Base-by-base conservation (phyloP, 2,113 vertebrate genomes). In the Cephalopholis sonnerati region DNA sequence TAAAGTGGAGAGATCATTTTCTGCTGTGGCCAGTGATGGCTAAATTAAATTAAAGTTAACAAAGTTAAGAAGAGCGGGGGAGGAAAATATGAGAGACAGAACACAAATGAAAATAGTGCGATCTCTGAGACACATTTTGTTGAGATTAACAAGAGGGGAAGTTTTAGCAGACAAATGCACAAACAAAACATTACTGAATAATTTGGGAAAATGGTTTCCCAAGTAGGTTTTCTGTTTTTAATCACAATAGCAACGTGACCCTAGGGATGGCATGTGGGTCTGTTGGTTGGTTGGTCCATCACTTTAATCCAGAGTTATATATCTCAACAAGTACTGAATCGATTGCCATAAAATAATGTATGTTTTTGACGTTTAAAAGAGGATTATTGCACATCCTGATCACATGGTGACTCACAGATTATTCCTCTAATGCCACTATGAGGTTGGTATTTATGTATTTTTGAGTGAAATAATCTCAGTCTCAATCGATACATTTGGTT, bases 1-100 rank as follows among this genome's bases (percentile, higher is more conserved):
- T 58, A 67, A 77, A 76, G n/a, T 50, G 48, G 4, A 46, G 25
- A 18, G 46, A 87, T 72, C 25, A 48, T 39, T 73, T 87, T 73
- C 67, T 76, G 79, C 57, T 74, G 75, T 24, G 51, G 46, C 59
- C 18, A 32, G 53, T 39, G 32, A 48, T 27, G 24, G 68, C 13
- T 25, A 70, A 80, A 85, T 77, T 32, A 32, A 85, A 82, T 85
- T 71, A 59, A 66, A 70, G 63, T 66, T 80, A 70, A 89, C 61
- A 76, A 32, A 54, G 69, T 84, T 73, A 79, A 48, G 61, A 75
- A 50, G 58, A 66, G 15, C 25, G 46, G 54, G 36, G 29, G n/a
- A 64, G 44, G 18, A 71, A 51, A 59, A 51, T 12, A 62, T 25
- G 44, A 59, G 71, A 57, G 17, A 83, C 24, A 50, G 10, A 69